Conservation (phyloP, 1,140 invertebrate species). For the Ceratosolen fusciceps region DNA sequence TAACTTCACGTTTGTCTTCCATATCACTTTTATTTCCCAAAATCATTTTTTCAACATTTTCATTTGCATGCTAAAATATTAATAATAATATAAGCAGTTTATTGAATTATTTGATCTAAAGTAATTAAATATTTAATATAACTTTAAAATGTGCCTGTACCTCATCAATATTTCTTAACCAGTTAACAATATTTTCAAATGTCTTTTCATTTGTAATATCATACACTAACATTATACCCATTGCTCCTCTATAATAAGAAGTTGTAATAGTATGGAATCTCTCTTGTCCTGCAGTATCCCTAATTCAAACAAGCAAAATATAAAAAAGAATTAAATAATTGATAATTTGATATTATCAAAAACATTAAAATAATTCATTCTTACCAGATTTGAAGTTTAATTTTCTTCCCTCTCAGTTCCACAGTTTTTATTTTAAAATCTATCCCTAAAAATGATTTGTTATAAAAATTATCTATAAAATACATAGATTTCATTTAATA, state of each 20-base stretch:
- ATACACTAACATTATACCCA: slow-evolving; percentile 99
- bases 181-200: slow-evolving; percentile 99
- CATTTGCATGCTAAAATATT: slow-evolving; percentile 91
- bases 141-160: slow-evolving; percentile 63
- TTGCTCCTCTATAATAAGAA: slow-evolving; percentile 96
- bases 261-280: slow-evolving; percentile 98
- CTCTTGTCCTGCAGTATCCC: slow-evolving; percentile 95
- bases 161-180: slow-evolving; percentile 98
- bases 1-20: slow-evolving; percentile 96
- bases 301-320: slow-evolving; percentile 59
- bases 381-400: slow-evolving; percentile 98
- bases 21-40: slow-evolving; percentile 99
- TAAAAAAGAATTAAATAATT: not conserved
- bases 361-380: slow-evolving; percentile 52
- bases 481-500: too few species aligned
- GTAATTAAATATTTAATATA: slow-evolving; percentile 25
- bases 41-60: slow-evolving; percentile 99
- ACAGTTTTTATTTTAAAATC: slow-evolving; percentile 99
- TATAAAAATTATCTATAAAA: too few species aligned
- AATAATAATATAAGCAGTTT: not conserved
- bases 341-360: not conserved
- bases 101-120: slow-evolving; percentile 11
- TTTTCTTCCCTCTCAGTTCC: slow-evolving; percentile 97
- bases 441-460: slow-evolving; percentile 92
- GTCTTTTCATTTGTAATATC: slow-evolving; percentile 98